A percentile compares a stretch with the other conserved stretches of the same genome.
These are phyloP conservation scores for Steatocranus sp. DNA, from an alignment of 2,797 vertebrate genomes.

Conservation along the genomic window DNA sequence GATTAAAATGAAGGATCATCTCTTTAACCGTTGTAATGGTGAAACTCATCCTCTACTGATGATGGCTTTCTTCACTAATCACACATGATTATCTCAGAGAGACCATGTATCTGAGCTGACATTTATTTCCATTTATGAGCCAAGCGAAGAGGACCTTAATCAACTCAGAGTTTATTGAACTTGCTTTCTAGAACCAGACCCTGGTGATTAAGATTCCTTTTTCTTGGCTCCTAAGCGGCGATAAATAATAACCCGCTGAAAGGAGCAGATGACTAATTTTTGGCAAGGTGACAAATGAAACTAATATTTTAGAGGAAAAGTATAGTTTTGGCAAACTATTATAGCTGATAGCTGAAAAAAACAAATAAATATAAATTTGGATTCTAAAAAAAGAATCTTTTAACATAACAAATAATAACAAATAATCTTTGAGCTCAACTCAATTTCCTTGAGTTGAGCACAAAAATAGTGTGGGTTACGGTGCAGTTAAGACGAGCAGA, in stretches of 20 bases:
- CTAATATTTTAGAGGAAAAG: background rate
- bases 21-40: no score
- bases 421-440: no score
- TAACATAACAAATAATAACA: no score
- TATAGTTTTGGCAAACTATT: background rate
- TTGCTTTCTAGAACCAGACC: background rate
- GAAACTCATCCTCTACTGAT: background rate
- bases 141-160: background rate
- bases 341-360: background rate
- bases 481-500: background rate
- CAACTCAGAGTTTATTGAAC: background rate
- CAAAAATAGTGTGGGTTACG: background rate
- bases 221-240: background rate
- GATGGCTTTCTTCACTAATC: background rate
- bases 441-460: background rate
- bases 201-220: background rate
- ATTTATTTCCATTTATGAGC: background rate
- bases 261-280: background rate
- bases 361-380: background rate
- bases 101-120: background rate
- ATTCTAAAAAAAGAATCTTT: background rate
- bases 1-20: background rate
- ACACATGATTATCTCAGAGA: background rate
- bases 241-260: background rate
- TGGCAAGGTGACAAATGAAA: background rate